Base-by-base conservation (phyloP, 2,888 invertebrate species). In the Quadriops clusia region DNA sequence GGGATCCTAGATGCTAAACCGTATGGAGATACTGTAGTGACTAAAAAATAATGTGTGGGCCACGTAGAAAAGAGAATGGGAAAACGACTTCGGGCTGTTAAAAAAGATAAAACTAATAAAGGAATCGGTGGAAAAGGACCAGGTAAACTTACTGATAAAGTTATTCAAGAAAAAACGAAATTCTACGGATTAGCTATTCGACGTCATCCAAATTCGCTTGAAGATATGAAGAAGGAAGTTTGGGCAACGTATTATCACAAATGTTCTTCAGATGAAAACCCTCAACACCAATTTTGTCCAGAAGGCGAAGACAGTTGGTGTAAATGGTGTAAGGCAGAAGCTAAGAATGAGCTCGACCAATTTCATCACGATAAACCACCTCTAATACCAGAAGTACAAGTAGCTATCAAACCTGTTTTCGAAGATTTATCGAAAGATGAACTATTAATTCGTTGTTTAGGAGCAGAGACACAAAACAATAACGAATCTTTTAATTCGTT, bases 1-100 rank as follows among this genome's bases (percentile, higher is more conserved):
- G 37, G 34, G 8, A 32, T 44, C 30, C 7, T 42, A 14, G 34
- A 45, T 24, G 31, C 33, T 20, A 25, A 25, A 6, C 42, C 38
- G n/a, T 43, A 43, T 28, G 40, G 33, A 21, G 37, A 44, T 21
- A n/a, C 29, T 16, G 7, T 10, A 10, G 34, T 40, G 22, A 7
- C 17, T 16, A 30, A 30, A 25, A 30, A 30, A 30, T 12, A 27
- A 14, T 27, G 27, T 13, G 14, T 27, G 7, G 27, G 15, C 6
- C 27, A 27, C 15, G 31, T 25, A 12, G 16, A 31, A 17, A 25
- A 25, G 10, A 15, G 24, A 16, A 31, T 25, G 25, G 16, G 24
- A 17, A 28, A 13, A 10, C 23, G 14, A 12, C 8, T 24, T 16
- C 25, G 24, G n/a, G 23, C 12, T 18, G 17, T 28, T 7, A 28